Percentiles rank a stretch among this genome's conserved stretches.
Conservation (phyloP, 1,140 invertebrate genomes). For the Sarcophaga peregrina region DNA sequence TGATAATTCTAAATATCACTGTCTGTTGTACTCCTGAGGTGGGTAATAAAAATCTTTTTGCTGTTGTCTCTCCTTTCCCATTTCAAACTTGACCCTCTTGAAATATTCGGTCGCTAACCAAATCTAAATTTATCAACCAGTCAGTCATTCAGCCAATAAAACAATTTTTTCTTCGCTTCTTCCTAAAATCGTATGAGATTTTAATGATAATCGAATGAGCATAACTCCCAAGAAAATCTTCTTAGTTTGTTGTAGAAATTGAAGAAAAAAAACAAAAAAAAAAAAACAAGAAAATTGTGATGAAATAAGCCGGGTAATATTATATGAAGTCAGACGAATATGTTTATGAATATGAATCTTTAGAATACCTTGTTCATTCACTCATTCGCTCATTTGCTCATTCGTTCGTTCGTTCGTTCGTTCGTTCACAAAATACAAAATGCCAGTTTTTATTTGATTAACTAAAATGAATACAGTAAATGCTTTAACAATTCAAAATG, state of each 20-base stretch:
- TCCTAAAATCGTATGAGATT: not conserved
- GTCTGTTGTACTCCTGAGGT: not conserved
- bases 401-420: no score
- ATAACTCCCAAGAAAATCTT: not conserved
- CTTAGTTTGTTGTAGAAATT: not conserved
- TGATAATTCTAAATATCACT: constrained; percentile 4
- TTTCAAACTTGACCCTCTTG: not conserved
- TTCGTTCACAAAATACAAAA: no score
- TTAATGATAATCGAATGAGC: not conserved
- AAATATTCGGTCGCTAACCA: not conserved
- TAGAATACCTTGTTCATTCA: no score
- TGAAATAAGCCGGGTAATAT: no score
- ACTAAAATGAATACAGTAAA: not conserved
- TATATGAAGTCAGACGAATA: no score
- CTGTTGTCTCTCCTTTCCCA: not conserved
- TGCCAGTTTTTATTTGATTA: no score
- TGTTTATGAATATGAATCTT: no score
- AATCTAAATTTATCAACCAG: no score
- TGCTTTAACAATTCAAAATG: constrained; percentile 4
- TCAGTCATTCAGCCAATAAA: not conserved
- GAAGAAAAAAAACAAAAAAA: no score
- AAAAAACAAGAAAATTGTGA: no score
- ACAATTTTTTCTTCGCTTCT: not conserved
- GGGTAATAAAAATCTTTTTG: not conserved
- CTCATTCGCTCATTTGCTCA: no score